Conservation (phyloP, 2,113 vertebrate species). For the Mormoops blainvillei region DNA sequence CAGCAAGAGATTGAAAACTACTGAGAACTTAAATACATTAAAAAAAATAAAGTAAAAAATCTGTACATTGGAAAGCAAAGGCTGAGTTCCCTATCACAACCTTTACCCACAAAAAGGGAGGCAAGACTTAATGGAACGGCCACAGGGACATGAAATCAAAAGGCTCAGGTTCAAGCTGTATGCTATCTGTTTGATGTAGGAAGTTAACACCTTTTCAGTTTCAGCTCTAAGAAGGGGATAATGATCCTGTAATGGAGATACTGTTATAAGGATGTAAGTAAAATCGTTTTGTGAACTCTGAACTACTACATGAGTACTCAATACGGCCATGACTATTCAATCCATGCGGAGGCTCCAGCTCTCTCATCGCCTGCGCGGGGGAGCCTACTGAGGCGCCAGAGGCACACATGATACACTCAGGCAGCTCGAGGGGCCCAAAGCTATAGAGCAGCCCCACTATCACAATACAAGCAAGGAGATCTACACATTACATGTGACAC, state of each 20-base stretch:
- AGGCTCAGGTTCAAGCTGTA: not conserved
- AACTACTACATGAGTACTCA: not conserved
- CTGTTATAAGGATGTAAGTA: not conserved
- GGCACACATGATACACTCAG: accelerated
- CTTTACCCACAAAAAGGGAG: not conserved
- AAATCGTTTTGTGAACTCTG: not conserved
- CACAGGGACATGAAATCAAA: not conserved
- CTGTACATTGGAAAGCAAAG: not conserved
- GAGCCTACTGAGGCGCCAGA: not conserved
- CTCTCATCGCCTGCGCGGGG: not conserved
- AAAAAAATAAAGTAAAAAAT: not conserved
- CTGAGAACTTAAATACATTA: constrained; percentile 83
- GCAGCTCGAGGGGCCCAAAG: not conserved
- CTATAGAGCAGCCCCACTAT: not conserved
- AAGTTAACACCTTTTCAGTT: not conserved
- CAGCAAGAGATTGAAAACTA: constrained; percentile 87
- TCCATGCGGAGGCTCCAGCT: not conserved
- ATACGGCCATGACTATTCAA: not conserved
- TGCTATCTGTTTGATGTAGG: not conserved
- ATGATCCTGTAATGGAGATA: not conserved
- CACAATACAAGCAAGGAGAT: not conserved
- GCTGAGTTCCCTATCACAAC: not conserved
- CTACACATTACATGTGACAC: not conserved
- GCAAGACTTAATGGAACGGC: not conserved
- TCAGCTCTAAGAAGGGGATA: not conserved